phyloP scores from a whole-genome alignment of 2,113 vertebrate genomes.

The Perca schrenkii region DNA sequence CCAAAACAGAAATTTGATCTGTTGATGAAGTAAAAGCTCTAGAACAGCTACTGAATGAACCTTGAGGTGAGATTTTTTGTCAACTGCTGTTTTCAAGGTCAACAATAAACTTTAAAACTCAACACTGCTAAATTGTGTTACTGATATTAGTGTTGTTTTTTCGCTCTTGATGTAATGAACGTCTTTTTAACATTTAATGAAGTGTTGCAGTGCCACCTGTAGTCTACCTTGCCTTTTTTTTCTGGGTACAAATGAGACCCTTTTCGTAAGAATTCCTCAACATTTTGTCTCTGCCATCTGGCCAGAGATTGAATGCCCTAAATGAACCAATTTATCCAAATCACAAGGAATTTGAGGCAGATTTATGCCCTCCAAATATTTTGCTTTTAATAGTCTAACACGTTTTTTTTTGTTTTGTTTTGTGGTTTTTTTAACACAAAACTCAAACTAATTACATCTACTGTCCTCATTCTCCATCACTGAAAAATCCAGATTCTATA shows the following conservation, averaged over 20 bases:
- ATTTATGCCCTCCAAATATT: not conserved
- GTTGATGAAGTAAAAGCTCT: not conserved
- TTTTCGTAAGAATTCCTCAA: not conserved
- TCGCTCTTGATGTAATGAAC: not conserved
- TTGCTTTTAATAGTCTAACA: no score
- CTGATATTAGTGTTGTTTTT: not conserved
- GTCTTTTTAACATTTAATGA: not conserved
- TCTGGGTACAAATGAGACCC: not conserved
- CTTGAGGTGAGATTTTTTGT: not conserved
- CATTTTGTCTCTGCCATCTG: not conserved
- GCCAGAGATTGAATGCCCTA: not conserved
- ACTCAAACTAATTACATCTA: not conserved
- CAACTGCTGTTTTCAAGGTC: not conserved
- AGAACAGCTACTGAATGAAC: not conserved
- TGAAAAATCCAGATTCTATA: not conserved
- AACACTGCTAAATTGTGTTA: not conserved
- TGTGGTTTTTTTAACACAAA: not conserved
- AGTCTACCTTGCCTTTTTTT: not conserved
- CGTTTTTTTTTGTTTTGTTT: no score
- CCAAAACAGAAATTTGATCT: not conserved
- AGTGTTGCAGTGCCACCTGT: not conserved
- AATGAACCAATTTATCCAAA: not conserved
- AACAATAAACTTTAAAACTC: not conserved
- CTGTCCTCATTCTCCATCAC: not conserved
- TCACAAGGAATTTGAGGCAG: not conserved